Conservation (phyloP, 2,888 invertebrate species). For the Lingula anatina region DNA sequence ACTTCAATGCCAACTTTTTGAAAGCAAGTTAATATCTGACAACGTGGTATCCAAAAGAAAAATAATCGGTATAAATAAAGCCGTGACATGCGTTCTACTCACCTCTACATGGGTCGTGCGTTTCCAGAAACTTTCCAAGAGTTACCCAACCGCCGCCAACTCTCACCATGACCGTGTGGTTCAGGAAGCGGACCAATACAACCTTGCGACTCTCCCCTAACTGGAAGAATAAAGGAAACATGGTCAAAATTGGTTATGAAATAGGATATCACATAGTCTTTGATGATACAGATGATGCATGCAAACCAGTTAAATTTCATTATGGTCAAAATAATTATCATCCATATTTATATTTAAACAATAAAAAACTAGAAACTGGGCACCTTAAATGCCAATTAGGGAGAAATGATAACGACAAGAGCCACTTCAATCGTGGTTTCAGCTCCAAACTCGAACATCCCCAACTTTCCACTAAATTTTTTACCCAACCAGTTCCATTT, state of each 20-base stretch:
- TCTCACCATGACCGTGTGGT: slow-evolving; percentile 99
- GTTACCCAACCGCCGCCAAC: slow-evolving; percentile 99
- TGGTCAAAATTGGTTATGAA: too few relatives aligned
- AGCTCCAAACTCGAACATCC: too few relatives aligned
- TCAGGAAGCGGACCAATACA: slow-evolving; percentile 91
- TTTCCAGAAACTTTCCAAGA: slow-evolving; percentile 95
- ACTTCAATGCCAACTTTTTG: too few relatives aligned
- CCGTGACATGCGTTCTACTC: slow-evolving; percentile 53
- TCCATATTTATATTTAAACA: background rate
- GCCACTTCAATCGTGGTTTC: too few relatives aligned
- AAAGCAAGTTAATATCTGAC: background rate
- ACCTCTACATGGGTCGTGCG: slow-evolving; percentile 99
- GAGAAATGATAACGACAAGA: too few relatives aligned
- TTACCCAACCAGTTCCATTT: too few relatives aligned
- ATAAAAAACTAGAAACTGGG: too few relatives aligned
- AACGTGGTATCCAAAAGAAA: background rate
- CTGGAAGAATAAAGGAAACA: slow-evolving; percentile 23
- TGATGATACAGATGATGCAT: too few relatives aligned
- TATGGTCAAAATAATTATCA: background rate
- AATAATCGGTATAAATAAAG: background rate
- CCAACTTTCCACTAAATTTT: too few relatives aligned
- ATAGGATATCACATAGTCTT: background rate
- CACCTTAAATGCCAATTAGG: too few relatives aligned
- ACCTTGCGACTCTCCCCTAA: slow-evolving; percentile 50
- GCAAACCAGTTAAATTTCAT: background rate